Percentiles rank a stretch among this genome's conserved stretches.
phyloP scores from a whole-genome alignment of 2,888 invertebrate genomes.

The Agrochola macilenta region DNA sequence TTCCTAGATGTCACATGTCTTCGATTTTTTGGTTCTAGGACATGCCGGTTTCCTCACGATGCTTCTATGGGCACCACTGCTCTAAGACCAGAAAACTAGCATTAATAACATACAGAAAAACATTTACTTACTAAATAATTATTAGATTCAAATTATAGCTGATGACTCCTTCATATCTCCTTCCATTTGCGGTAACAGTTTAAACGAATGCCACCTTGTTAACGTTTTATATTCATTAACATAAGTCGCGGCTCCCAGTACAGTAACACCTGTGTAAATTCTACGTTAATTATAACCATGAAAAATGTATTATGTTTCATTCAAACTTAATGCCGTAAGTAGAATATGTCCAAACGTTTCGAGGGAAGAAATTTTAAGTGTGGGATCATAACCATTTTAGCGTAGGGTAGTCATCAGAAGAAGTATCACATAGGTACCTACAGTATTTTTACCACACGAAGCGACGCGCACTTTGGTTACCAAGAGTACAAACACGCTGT shows the following conservation, averaged over 20 bases:
- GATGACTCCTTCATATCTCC: neutral
- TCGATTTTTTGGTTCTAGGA: no score
- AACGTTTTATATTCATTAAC: neutral
- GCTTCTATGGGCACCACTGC: no score
- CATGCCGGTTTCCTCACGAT: no score
- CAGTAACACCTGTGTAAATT: slow-evolving; percentile 32
- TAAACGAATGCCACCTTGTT: neutral
- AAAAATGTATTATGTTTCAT: neutral
- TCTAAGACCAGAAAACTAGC: neutral
- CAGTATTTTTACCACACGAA: neutral
- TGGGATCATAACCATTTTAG: neutral
- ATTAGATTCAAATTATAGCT: neutral
- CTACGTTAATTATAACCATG: neutral
- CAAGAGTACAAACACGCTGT: neutral
- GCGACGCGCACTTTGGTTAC: neutral
- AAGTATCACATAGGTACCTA: no score
- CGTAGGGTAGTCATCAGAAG: no score
- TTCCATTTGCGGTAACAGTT: neutral
- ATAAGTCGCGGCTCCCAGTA: neutral
- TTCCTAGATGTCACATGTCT: no score
- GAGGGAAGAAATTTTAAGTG: neutral
- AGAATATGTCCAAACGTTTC: neutral
- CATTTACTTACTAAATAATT: neutral
- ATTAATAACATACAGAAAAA: neutral
- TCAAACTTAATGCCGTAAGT: neutral